Conservation (phyloP, 1,140 invertebrate species). For the Arion vulgaris region DNA sequence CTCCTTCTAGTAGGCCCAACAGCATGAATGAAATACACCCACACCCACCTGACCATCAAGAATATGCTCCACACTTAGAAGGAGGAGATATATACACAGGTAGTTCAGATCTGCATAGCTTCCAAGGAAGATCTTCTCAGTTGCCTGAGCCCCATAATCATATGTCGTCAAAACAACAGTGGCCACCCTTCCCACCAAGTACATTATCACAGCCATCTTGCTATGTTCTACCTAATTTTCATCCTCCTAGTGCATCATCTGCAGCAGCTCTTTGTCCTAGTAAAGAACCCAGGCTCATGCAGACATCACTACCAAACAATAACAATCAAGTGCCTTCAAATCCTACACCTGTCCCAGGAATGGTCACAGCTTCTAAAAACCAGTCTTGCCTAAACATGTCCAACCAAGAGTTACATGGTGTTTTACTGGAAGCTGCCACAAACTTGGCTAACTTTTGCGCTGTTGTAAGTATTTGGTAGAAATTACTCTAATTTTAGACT, state of each 20-base stretch:
- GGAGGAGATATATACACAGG: background rate
- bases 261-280: background rate
- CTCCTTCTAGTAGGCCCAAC: background rate
- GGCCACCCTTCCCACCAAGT: background rate
- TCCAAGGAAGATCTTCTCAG: background rate
- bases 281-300: background rate
- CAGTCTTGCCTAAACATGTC: background rate
- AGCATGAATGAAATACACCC: background rate
- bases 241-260: background rate
- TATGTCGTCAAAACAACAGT: background rate
- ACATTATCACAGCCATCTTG: background rate
- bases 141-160: background rate
- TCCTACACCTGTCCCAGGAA: background rate
- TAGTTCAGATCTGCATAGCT: background rate
- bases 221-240: background rate
- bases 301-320: background rate
- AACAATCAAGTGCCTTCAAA: background rate
- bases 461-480: background rate
- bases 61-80: background rate
- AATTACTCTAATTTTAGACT: background rate
- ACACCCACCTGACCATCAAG: background rate
- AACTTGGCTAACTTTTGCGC: constrained; percentile 2
- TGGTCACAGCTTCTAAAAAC: background rate
- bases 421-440: background rate
- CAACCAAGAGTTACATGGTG: background rate